Percentiles rank a stretch among this genome's conserved stretches.
These are phyloP conservation scores for Pampusana beccarii DNA, from an alignment of 2,113 vertebrate genomes.

Conservation along the genomic window DNA sequence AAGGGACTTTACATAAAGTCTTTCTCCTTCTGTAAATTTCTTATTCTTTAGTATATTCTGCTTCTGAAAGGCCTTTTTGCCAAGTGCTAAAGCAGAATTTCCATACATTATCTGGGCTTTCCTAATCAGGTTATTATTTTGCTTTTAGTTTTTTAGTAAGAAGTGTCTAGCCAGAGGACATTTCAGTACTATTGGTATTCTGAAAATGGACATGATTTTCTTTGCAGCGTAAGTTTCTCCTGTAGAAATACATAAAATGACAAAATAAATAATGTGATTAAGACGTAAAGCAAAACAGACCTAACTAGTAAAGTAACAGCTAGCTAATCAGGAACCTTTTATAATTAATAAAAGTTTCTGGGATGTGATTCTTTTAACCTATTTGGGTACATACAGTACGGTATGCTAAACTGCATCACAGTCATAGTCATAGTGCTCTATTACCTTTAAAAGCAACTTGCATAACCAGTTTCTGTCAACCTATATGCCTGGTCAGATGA, in stretches of 20 bases:
- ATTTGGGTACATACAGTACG: background rate
- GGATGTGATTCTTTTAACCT: background rate
- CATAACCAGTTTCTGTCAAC: background rate
- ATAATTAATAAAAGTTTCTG: background rate
- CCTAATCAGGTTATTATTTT: background rate
- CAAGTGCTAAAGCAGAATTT: conserved; percentile 31
- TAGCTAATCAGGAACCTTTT: background rate
- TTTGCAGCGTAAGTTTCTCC: background rate
- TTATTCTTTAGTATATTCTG: conserved; percentile 45
- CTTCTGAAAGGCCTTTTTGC: conserved; percentile 37
- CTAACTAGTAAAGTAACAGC: background rate
- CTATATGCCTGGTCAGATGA: background rate
- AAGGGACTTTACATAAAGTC: conserved; percentile 3
- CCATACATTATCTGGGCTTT: background rate
- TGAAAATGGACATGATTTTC: background rate
- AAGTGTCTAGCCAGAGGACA: background rate
- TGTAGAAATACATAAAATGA: background rate
- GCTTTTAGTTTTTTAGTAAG: background rate
- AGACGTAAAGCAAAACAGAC: conserved; percentile 24
- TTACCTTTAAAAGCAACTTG: background rate
- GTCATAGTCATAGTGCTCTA: background rate
- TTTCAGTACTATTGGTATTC: background rate
- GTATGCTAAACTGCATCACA: background rate
- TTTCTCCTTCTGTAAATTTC: conserved; percentile 21
- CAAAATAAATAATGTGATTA: background rate